Evolutionary conservation across 2,113 vertebrate species (phyloP).

Genomic region (Scartelaos histophorus): DNA sequence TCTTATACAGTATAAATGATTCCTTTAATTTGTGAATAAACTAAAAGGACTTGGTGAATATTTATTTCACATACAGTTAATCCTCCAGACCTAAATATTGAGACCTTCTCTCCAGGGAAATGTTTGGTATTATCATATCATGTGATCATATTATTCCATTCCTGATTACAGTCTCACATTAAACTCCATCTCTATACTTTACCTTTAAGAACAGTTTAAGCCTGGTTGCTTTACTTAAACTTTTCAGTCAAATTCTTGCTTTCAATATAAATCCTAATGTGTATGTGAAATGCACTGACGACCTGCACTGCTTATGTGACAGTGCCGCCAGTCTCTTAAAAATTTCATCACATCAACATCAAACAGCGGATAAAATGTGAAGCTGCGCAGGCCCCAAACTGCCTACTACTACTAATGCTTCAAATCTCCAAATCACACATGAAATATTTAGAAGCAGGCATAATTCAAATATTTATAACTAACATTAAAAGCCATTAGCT

Average conservation of each 20-base stretch:
- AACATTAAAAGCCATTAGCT: conserved; percentile 82
- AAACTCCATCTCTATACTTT: not conserved
- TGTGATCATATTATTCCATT: not conserved
- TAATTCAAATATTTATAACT: conserved; percentile 82
- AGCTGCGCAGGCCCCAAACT: conserved; percentile 35
- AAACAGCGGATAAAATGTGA: conserved; percentile 74
- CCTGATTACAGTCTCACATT: not conserved
- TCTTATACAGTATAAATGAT: not conserved
- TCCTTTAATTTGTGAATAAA: not conserved
- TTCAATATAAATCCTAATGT: conserved; percentile 48
- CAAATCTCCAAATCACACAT: conserved; percentile 72
- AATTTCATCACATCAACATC: conserved; percentile 80
- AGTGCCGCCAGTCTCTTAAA: conserved; percentile 61
- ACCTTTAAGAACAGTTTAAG: not conserved
- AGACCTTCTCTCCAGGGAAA: not conserved
- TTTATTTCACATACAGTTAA: not conserved
- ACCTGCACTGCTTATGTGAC: conserved; percentile 66
- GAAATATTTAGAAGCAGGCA: conserved; percentile 74
- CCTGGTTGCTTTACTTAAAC: not conserved
- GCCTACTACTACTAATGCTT: conserved; percentile 62
- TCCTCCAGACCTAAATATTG: not conserved
- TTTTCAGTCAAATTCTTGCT: conserved; percentile 12
- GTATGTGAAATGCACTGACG: conserved; percentile 45
- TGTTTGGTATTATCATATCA: too few species aligned
- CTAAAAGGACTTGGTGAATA: not conserved